A percentile compares a stretch with the other conserved stretches of the same genome.
Conservation (phyloP, 2,888 invertebrate species). For the Ormyrus labotus region DNA sequence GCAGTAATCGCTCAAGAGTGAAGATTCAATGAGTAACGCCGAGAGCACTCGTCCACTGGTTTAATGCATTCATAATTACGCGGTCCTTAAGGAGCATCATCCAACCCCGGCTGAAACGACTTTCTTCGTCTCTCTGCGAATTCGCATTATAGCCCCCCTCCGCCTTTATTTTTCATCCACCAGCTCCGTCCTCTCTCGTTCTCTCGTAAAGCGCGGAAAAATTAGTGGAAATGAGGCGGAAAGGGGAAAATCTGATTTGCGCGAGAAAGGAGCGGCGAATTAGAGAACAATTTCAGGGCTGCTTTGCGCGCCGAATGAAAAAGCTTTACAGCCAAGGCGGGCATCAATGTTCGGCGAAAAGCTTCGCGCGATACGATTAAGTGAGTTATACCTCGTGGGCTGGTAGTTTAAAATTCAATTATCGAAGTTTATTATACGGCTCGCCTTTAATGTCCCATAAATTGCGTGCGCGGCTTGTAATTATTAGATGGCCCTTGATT, state of each 20-base stretch:
- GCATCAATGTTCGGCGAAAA: conserved; percentile 26
- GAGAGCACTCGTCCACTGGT: conserved; percentile 49
- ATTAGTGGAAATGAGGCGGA: too few relatives aligned
- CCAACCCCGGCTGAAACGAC: too few relatives aligned
- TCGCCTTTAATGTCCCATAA: conserved; percentile 22
- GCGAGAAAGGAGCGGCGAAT: conserved; percentile 13
- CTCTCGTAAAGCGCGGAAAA: not conserved
- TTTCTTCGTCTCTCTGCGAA: too few relatives aligned
- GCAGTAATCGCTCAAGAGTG: conserved; percentile 52
- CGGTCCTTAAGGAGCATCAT: conserved; percentile 13
- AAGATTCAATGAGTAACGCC: conserved; percentile 61
- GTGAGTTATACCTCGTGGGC: conserved; percentile 16
- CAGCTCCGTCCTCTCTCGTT: conserved; percentile 28
- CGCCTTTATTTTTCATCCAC: too few relatives aligned
- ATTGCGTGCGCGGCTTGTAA: conserved; percentile 17
- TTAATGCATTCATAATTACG: conserved; percentile 67
- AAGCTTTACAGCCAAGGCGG: not conserved
- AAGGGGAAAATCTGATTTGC: conserved; percentile 14
- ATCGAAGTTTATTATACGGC: conserved; percentile 31
- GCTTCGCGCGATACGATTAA: conserved; percentile 28
- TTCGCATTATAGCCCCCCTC: too few relatives aligned
- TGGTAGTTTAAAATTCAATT: conserved; percentile 39
- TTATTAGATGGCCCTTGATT: conserved; percentile 15
- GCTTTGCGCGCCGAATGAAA: not conserved
- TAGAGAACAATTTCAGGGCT: conserved; percentile 25